These are phyloP conservation scores for Serrognathus titanus DNA, from an alignment of 2,888 invertebrate genomes.

Conservation along the genomic window DNA sequence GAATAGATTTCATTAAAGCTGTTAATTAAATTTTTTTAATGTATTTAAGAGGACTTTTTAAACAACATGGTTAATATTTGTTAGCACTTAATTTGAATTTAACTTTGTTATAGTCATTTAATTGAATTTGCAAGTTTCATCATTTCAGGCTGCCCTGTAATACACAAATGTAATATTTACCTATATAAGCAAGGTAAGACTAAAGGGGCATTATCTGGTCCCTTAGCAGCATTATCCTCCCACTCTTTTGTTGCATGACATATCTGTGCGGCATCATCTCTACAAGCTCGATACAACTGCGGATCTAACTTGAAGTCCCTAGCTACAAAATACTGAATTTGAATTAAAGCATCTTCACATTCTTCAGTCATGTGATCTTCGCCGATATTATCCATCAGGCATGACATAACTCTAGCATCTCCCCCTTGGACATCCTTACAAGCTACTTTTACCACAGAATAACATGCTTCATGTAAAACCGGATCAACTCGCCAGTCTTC, in stretches of 20 bases:
- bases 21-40: too few species aligned
- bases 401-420: constrained; percentile 83
- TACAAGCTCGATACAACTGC: constrained; percentile 82
- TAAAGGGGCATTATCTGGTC: constrained; percentile 76
- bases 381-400: constrained; percentile 89
- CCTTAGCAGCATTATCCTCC: constrained; percentile 62
- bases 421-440: constrained; percentile 73
- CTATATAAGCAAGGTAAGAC: constrained; percentile 89
- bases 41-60: too few species aligned
- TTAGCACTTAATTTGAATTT: too few species aligned
- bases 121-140: too few species aligned
- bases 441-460: constrained; percentile 74
- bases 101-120: too few species aligned
- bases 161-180: constrained; percentile 37
- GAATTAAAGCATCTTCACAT: constrained; percentile 88
- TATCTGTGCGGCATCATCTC: constrained; percentile 76
- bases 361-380: constrained; percentile 79
- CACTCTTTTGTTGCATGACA: constrained; percentile 79
- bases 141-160: too few species aligned
- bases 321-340: constrained; percentile 96
- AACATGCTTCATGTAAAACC: constrained; percentile 80
- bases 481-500: constrained; percentile 96
- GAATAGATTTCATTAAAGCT: too few species aligned
- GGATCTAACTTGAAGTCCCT: constrained; percentile 93
- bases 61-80: too few species aligned